phyloP scores from a whole-genome alignment of 2,888 invertebrate genomes.

The Melanargia galathea region DNA sequence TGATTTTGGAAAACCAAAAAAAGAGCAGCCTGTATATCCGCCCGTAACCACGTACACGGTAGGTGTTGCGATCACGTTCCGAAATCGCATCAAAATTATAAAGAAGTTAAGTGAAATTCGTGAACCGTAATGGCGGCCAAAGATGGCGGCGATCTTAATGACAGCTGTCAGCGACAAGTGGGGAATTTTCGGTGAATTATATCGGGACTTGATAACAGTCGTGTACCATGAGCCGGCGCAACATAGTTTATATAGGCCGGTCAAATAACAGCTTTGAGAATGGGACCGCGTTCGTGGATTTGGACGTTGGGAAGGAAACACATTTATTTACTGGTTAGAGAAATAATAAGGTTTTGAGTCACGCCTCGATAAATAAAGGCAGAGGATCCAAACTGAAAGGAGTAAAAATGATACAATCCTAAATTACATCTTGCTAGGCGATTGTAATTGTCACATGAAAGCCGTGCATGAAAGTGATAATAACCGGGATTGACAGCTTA shows the following conservation, averaged over 20 bases:
- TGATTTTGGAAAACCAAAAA: not conserved
- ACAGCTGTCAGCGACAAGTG: constrained; percentile 46
- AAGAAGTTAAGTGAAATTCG: constrained; percentile 72
- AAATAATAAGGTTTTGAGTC: too few species aligned
- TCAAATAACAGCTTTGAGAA: constrained; percentile 13
- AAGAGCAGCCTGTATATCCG: constrained; percentile 44
- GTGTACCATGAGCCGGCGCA: constrained; percentile 38
- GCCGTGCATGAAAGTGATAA: too few species aligned
- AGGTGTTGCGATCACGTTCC: constrained; percentile 75
- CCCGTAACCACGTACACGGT: constrained; percentile 47
- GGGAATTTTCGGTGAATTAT: constrained; percentile 44
- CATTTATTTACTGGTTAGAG: not conserved
- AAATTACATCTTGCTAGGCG: too few species aligned
- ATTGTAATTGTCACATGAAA: too few species aligned
- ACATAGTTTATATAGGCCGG: constrained; percentile 37
- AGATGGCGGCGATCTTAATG: constrained; percentile 43
- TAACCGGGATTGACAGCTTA: too few species aligned
- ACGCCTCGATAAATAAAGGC: too few species aligned
- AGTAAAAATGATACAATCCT: too few species aligned
- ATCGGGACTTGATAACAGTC: constrained; percentile 46
- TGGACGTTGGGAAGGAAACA: not conserved
- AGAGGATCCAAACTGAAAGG: too few species aligned
- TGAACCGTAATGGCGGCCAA: constrained; percentile 43
- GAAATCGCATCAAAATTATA: constrained; percentile 77
- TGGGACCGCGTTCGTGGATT: constrained; percentile 6